Evolutionary conservation across 2,888 invertebrate genomes (phyloP).

Genomic region (Allacma fusca): DNA sequence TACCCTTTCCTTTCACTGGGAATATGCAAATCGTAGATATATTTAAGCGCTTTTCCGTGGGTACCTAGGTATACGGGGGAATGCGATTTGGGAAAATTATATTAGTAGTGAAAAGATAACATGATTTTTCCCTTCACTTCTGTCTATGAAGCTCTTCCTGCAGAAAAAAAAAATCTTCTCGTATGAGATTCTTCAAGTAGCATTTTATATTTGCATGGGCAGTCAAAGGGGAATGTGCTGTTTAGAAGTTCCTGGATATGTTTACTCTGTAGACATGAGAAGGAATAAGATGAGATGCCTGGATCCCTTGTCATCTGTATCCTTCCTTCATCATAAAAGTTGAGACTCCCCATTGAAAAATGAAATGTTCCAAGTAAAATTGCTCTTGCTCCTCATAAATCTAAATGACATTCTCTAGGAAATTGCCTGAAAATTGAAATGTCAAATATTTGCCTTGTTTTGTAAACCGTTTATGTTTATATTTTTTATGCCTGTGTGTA

Average conservation of each 20-base stretch:
- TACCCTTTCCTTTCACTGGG: neutral
- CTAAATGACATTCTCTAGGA: conserved; percentile 20
- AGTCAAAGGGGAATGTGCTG: conserved; percentile 15
- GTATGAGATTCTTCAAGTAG: neutral
- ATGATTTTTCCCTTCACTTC: neutral
- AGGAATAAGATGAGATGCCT: conserved; percentile 4
- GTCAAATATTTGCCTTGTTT: conserved; percentile 24
- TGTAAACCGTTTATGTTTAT: neutral
- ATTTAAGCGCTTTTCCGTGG: neutral
- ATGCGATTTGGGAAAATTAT: neutral
- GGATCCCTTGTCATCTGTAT: conserved; percentile 6
- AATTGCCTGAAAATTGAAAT: conserved; percentile 17
- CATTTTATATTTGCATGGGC: conserved; percentile 13
- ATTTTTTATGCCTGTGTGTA: neutral
- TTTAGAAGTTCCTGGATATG: neutral
- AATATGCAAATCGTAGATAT: neutral
- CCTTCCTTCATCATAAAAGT: conserved; percentile 2
- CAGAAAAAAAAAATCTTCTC: too few relatives aligned
- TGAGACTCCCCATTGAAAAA: conserved; percentile 5
- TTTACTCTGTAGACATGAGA: neutral
- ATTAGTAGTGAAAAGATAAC: neutral
- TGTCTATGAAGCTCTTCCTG: neutral
- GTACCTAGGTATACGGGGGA: too few relatives aligned
- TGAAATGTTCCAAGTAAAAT: neutral
- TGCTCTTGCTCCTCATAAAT: neutral